These are phyloP conservation scores for Dynastes tityus DNA, from an alignment of 2,888 invertebrate species.

Conservation along the genomic window DNA sequence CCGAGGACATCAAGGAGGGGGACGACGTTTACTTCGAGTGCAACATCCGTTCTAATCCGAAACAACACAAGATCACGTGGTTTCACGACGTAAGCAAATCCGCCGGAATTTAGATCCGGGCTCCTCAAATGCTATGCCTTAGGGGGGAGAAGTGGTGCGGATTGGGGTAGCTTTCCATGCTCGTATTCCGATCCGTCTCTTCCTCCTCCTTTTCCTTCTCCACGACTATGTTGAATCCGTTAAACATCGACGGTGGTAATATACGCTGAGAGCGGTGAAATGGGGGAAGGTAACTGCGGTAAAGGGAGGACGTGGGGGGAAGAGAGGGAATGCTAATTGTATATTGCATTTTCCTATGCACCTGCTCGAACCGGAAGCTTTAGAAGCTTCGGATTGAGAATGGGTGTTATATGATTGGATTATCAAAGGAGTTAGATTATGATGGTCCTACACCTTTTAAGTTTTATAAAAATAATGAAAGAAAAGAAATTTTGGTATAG, in stretches of 20 bases:
- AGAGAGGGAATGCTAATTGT: background rate
- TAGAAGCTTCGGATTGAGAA: background rate
- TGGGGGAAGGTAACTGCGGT: background rate
- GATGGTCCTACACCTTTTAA: no score
- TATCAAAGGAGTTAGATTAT: background rate
- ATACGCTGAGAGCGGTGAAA: background rate
- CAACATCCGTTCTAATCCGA: constrained; percentile 83
- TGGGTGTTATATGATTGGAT: background rate
- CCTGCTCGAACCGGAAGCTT: background rate
- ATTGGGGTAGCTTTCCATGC: no score
- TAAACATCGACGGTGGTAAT: no score
- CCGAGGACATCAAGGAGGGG: constrained; percentile 85
- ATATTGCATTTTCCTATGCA: constrained; percentile 10
- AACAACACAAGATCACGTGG: constrained; percentile 84
- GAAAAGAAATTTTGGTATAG: no score
- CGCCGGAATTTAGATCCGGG: constrained; percentile 8
- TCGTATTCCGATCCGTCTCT: background rate
- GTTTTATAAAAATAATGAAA: no score
- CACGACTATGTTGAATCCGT: no score
- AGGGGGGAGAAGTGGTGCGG: background rate
- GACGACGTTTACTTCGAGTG: constrained; percentile 88
- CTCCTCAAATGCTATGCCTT: background rate
- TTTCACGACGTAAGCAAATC: constrained; percentile 80
- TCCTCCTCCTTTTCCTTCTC: background rate
- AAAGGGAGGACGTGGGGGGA: background rate